Evolutionary conservation across 2,888 invertebrate genomes (phyloP).

Genomic region (Achlya flavicornis): DNA sequence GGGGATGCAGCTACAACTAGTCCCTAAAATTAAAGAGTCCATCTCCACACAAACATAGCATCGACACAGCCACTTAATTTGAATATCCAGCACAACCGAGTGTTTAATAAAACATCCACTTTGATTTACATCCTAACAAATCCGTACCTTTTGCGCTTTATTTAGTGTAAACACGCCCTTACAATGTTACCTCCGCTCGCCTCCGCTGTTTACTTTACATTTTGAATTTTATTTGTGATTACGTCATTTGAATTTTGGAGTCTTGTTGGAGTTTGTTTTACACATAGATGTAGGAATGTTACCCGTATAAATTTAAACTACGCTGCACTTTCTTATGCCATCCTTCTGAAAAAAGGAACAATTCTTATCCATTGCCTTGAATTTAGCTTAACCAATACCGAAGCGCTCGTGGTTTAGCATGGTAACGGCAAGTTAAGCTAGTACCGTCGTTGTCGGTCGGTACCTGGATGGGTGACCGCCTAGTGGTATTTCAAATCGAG

Average conservation of each 20-base stretch:
- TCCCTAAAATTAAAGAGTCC: slow-evolving; percentile 20
- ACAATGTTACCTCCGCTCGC: slow-evolving; percentile 31
- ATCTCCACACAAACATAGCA: slow-evolving; percentile 48
- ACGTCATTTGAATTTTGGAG: slow-evolving; percentile 56
- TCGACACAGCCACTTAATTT: slow-evolving; percentile 79
- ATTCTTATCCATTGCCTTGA: too few relatives aligned
- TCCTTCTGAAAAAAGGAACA: too few relatives aligned
- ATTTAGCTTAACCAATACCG: too few relatives aligned
- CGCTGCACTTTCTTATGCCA: too few relatives aligned
- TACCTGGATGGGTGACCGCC: too few relatives aligned
- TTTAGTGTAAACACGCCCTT: slow-evolving; percentile 76
- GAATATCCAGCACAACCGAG: slow-evolving; percentile 77
- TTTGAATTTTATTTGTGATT: slow-evolving; percentile 27
- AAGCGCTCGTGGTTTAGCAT: too few relatives aligned
- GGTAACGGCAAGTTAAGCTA: too few relatives aligned
- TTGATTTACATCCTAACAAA: slow-evolving; percentile 81
- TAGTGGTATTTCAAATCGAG: too few relatives aligned
- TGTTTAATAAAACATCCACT: slow-evolving; percentile 83
- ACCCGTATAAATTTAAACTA: too few relatives aligned
- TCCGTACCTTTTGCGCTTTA: slow-evolving; percentile 77
- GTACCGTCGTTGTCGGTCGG: too few relatives aligned
- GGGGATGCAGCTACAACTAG: too few relatives aligned
- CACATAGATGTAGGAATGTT: slow-evolving; percentile 14
- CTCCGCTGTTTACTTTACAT: slow-evolving; percentile 17
- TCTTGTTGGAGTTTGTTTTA: slow-evolving; percentile 43